phyloP scores from a whole-genome alignment of 2,888 invertebrate genomes.

The Reticulitermes lucifugus region DNA sequence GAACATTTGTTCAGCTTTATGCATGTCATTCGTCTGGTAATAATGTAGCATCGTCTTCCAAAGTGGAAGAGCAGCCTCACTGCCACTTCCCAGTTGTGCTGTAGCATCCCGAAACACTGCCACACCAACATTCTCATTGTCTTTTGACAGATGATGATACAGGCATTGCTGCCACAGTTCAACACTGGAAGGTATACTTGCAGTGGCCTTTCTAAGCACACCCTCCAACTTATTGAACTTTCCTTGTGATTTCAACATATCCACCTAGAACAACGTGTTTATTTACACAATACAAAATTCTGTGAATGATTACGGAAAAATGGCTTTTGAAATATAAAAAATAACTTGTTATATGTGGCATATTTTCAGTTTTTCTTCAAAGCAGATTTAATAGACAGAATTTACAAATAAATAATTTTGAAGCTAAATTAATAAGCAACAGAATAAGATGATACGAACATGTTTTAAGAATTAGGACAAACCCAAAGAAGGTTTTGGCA shows the following conservation, averaged over 20 bases:
- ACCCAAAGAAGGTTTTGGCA: too few relatives aligned
- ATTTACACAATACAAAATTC: neutral
- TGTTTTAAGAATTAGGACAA: too few relatives aligned
- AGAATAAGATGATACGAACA: too few relatives aligned
- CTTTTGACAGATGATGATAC: slow-evolving; percentile 63
- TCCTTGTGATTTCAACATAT: slow-evolving; percentile 49
- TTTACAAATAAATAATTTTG: too few relatives aligned
- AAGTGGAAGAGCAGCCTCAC: slow-evolving; percentile 60
- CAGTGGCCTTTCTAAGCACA: slow-evolving; percentile 64
- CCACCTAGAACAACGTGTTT: slow-evolving; percentile 45
- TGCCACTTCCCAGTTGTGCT: slow-evolving; percentile 47
- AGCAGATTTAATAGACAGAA: too few relatives aligned
- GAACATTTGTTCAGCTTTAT: slow-evolving; percentile 52
- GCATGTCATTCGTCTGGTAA: slow-evolving; percentile 50
- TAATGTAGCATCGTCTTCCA: slow-evolving; percentile 61
- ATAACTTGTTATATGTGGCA: too few relatives aligned
- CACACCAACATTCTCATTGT: slow-evolving; percentile 61
- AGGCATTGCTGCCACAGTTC: slow-evolving; percentile 68
- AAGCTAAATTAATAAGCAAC: too few relatives aligned
- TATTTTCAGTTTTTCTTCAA: too few relatives aligned
- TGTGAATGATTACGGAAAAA: too few relatives aligned
- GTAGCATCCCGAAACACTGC: slow-evolving; percentile 51
- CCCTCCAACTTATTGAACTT: slow-evolving; percentile 58
- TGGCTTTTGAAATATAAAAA: too few relatives aligned
- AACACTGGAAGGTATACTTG: slow-evolving; percentile 63